Conservation (phyloP, 2,888 invertebrate species). For the Thymelicus lineola region DNA sequence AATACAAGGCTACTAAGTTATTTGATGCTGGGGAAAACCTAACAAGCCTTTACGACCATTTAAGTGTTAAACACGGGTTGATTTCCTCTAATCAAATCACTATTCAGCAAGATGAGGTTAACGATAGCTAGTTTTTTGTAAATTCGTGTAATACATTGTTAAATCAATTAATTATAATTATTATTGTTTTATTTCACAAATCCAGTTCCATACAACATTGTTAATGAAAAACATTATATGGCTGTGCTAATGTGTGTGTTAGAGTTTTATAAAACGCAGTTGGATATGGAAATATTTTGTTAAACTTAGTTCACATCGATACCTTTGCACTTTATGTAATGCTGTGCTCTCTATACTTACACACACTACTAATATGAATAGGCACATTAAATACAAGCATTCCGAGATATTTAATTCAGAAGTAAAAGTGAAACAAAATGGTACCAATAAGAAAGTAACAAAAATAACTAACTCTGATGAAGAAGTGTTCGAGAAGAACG, state of each 20-base stretch:
- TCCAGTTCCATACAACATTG: no score
- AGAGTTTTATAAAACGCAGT: slow-evolving; percentile 56
- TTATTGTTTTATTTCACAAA: no score
- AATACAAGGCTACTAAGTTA: no score
- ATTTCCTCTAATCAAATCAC: background rate
- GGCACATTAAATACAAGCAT: slow-evolving; percentile 30
- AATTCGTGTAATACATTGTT: no score
- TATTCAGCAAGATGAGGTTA: background rate
- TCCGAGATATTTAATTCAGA: background rate
- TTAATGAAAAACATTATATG: no score
- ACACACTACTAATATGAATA: slow-evolving; percentile 78
- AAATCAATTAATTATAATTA: no score
- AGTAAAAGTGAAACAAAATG: background rate
- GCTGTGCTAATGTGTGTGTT: no score
- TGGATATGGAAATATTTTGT: slow-evolving; percentile 82
- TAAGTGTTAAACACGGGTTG: background rate
- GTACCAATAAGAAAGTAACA: background rate
- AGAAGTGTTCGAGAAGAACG: no score
- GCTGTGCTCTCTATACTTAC: slow-evolving; percentile 76
- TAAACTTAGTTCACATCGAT: slow-evolving; percentile 69
- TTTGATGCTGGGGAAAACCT: background rate
- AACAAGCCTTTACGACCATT: background rate
- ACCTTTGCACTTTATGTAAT: slow-evolving; percentile 71
- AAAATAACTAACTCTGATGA: no score
- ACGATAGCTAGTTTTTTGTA: no score